phyloP scores from a whole-genome alignment of 2,797 vertebrate species.

The Rallus crepitans region DNA sequence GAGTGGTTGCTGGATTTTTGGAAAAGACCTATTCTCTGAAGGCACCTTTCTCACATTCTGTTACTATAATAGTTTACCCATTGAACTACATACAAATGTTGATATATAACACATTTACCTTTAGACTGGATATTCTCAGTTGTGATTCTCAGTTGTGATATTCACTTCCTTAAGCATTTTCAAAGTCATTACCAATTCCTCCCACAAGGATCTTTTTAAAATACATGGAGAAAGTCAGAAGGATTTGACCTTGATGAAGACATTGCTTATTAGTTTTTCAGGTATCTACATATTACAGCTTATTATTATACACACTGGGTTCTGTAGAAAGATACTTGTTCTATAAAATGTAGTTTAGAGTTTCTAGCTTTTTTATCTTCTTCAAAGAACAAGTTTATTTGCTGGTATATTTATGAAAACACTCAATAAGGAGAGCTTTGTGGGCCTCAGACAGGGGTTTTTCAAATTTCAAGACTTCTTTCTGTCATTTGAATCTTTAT shows the following conservation, averaged over 20 bases:
- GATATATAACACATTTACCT: background rate
- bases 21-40: background rate
- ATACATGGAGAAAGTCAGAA: background rate
- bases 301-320: background rate
- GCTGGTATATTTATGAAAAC: background rate
- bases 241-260: slow-evolving; percentile 42
- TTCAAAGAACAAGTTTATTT: slow-evolving; percentile 27
- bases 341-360: background rate
- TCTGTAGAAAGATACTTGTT: background rate
- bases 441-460: background rate
- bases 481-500: background rate
- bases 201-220: background rate
- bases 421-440: background rate
- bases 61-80: background rate
- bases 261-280: background rate
- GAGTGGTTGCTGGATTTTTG: background rate
- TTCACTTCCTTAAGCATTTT: slow-evolving; percentile 10
- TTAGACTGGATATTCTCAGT: background rate
- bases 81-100: background rate
- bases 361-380: background rate
- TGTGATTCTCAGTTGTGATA: background rate
- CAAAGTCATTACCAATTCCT: slow-evolving; percentile 7
- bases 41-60: background rate
- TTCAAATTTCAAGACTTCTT: background rate
- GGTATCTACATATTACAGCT: background rate